Base-by-base conservation (phyloP, 1,140 invertebrate species). In the Plectrocnemia conspersa region DNA sequence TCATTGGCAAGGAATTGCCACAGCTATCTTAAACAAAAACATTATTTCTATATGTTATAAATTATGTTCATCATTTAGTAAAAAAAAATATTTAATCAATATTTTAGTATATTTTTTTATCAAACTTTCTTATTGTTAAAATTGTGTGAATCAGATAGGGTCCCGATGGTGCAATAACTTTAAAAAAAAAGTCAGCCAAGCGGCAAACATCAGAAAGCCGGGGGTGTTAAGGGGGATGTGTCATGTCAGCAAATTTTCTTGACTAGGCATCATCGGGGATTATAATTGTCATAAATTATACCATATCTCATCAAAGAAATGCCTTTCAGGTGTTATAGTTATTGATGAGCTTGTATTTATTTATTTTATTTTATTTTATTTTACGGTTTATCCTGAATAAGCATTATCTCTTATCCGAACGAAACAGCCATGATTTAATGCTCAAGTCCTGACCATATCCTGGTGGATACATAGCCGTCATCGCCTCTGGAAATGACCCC, bases 401-500 rank as follows among this genome's bases (percentile, higher is more conserved):
- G 38, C 22, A 50, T 29, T 54, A 35, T 58, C 42, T 7, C 35
- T 54, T 59, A 41, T 48, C 36, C 44, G 3, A 35, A 36, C 23
- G 35, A 15, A 33, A 23, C 52, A 57, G 55, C 40, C 50, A 61
- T 61, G 59, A 61, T 61, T 55, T 61, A 61, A 55, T 19, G 38
- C 35, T 10, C n/a, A 47, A 24, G 40, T 40, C 41, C 23, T 11
- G 29, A 47, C 36, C n/a, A 16, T 41, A 54, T 48, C 45, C 41
- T 21, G 15, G 24, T 49, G 45, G 44, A 58, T 58, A 55, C 59
- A 61, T 61, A 40, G 59, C 40, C 49, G 44, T 61, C 59, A 61
- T 61, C 59, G 52, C 55, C 56, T 48, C 48, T 54, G 49, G 48
- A 61, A 61, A 61, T 61, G 56, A 55, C 55, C 59, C 56, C 47